Percentiles rank a stretch among this genome's conserved stretches.
phyloP scores from a whole-genome alignment of 2,888 invertebrate species.

The Sphinx pinastri region DNA sequence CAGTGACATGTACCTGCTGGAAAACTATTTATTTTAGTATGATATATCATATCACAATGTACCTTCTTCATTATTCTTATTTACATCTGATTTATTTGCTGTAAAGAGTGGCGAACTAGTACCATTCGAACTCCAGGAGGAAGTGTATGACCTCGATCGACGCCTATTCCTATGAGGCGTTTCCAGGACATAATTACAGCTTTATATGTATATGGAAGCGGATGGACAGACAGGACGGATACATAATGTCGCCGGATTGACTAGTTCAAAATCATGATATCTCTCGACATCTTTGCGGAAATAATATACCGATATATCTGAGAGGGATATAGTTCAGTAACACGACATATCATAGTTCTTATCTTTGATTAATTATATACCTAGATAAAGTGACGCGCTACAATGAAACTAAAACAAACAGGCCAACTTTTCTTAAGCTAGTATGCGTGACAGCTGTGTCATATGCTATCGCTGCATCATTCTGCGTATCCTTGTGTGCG shows the following conservation, averaged over 20 bases:
- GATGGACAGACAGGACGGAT: not conserved
- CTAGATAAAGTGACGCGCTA: no score
- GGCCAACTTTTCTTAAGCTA: no score
- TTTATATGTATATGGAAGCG: conserved; percentile 6
- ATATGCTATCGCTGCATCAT: no score
- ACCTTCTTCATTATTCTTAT: no score
- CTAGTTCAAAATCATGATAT: not conserved
- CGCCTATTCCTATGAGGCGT: not conserved
- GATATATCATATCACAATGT: no score
- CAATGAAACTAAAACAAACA: no score
- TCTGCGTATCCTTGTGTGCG: no score
- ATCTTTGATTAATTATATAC: no score
- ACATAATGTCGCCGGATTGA: not conserved
- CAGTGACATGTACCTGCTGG: no score
- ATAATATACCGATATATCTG: not conserved
- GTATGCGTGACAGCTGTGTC: no score
- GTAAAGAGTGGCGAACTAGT: not conserved
- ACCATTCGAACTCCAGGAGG: not conserved
- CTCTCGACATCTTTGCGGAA: not conserved
- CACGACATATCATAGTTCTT: no score
- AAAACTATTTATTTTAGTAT: no score
- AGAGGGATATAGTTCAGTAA: not conserved
- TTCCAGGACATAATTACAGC: conserved; percentile 12
- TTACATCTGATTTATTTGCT: not conserved
- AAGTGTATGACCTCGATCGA: conserved; percentile 7